These are phyloP conservation scores for Lagopus muta DNA, from an alignment of 2,113 vertebrate species.

Conservation along the genomic window DNA sequence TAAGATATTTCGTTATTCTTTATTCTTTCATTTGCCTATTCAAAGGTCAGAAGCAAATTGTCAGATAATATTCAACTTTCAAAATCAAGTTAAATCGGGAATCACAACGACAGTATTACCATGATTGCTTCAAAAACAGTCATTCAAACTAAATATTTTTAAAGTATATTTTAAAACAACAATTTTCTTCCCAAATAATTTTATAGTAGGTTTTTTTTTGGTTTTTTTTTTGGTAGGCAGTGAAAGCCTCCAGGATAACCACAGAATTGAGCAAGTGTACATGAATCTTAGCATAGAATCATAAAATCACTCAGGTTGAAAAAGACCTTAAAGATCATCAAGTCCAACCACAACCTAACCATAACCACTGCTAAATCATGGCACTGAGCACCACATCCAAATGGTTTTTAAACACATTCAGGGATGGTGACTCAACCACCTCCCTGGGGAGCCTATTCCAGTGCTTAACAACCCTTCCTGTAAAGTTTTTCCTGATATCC, in stretches of 20 bases:
- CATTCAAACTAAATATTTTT: neutral
- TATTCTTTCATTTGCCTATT: neutral
- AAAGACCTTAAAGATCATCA: no score
- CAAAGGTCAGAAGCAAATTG: neutral
- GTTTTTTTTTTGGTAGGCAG: neutral
- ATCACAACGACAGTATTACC: neutral
- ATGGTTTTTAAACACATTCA: no score
- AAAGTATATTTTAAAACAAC: neutral
- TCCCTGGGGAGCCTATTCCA: no score
- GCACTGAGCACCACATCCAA: no score
- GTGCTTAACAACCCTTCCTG: no score
- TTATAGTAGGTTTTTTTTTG: neutral
- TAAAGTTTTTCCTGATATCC: no score
- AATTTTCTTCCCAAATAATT: neutral
- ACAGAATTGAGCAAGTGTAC: rapidly evolving
- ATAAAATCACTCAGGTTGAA: no score
- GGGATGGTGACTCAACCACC: no score
- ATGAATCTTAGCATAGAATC: neutral
- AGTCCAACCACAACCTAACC: no score
- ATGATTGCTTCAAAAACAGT: neutral
- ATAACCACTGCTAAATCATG: no score
- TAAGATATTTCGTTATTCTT: neutral
- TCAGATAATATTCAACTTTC: neutral
- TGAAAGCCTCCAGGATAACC: neutral
- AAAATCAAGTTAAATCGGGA: neutral